Conservation (phyloP, 2,797 vertebrate species). For the Rhinoraja longicauda region DNA sequence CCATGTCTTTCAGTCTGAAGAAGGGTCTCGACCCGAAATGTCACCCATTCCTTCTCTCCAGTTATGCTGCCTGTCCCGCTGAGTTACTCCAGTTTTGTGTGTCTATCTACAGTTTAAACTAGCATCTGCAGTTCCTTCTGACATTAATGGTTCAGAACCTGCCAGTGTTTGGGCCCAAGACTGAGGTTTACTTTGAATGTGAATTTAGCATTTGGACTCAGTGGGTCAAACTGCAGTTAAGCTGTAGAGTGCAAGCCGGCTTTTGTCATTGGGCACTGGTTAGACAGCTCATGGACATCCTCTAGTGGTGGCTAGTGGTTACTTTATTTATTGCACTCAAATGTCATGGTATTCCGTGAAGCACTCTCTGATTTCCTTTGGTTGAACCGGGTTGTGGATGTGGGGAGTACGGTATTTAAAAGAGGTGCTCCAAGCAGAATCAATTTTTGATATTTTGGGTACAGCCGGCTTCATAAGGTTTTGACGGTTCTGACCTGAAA, state of each 20-base stretch:
- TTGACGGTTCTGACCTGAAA: too few species aligned
- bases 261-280: too few species aligned
- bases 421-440: too few species aligned
- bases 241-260: not conserved
- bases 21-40: too few species aligned
- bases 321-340: not conserved
- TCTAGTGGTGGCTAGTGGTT: slow-evolving; percentile 9
- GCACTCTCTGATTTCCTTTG: not conserved
- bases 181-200: not conserved
- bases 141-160: not conserved
- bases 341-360: not conserved
- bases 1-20: too few species aligned
- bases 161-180: not conserved
- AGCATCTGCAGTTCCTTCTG: too few species aligned
- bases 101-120: too few species aligned
- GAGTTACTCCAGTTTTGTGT: too few species aligned
- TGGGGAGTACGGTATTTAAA: too few species aligned
- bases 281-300: not conserved
- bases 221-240: not conserved
- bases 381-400: not conserved
- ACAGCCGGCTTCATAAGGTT: not conserved
- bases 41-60: too few species aligned
- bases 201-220: not conserved
- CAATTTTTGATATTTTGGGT: not conserved
- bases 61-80: too few species aligned